phyloP scores from a whole-genome alignment of 2,113 vertebrate species.

The Rhineura floridana region DNA sequence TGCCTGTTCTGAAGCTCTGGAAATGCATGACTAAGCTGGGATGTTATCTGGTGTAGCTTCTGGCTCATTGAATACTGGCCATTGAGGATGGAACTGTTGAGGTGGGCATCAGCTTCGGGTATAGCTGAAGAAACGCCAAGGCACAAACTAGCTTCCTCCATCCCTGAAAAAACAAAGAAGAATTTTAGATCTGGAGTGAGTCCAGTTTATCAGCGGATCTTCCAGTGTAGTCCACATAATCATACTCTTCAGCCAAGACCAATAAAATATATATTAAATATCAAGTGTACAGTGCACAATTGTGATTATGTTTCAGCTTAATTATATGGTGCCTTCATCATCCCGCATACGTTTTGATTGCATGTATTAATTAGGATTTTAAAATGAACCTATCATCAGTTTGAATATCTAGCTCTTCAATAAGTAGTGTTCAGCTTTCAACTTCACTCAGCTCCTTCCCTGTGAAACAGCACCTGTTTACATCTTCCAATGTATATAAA shows the following conservation, averaged over 20 bases:
- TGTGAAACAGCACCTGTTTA: conserved; percentile 63
- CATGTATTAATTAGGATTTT: conserved; percentile 67
- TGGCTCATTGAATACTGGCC: conserved; percentile 99
- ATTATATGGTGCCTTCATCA: conserved; percentile 60
- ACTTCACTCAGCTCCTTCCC: conserved; percentile 6
- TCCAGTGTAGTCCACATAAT: conserved; percentile 22
- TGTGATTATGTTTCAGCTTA: conserved; percentile 63
- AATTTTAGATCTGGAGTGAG: conserved; percentile 65
- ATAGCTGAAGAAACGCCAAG: conserved; percentile 95
- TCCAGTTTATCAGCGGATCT: not conserved
- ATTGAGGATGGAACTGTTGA: conserved; percentile 93
- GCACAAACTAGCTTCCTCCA: conserved; percentile 99
- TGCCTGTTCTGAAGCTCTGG: conserved; percentile 92
- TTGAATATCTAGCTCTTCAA: conserved; percentile 65
- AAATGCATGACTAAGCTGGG: conserved; percentile 96
- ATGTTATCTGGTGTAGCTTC: conserved; percentile 96
- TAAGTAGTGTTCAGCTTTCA: conserved; percentile 46
- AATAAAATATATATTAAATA: conserved; percentile 76
- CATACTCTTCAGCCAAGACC: conserved; percentile 55
- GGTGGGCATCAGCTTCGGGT: conserved; percentile 89
- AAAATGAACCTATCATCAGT: conserved; percentile 61
- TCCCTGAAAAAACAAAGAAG: conserved; percentile 78
- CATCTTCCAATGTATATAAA: conserved; percentile 45
- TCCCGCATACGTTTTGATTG: conserved; percentile 61
- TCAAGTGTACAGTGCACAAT: conserved; percentile 64